Evolutionary conservation across 2,797 vertebrate genomes (phyloP), one percentile per base, ranked within the genome.

Genomic region (Ambastaia sidthimunki): DNA sequence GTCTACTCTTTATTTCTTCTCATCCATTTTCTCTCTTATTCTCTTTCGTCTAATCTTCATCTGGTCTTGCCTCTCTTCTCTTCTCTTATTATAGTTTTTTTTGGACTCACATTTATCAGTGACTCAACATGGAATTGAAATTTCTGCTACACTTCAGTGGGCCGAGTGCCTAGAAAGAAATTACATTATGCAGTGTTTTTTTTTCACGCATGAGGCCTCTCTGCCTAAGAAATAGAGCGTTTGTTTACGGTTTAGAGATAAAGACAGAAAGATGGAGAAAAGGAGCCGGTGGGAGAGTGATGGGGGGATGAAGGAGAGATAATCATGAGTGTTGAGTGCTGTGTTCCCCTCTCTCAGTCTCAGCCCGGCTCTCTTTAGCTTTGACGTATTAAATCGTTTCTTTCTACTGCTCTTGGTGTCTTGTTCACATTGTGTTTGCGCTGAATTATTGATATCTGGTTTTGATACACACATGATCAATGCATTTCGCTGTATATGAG

Each of bases 61-160:
- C 52, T 23, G 7, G 9, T 28, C 25, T 28, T 16, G 28, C 48
- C 21, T 66, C 16, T 37, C 50, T 28, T 50, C 21, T 65, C 1
- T 21, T 34, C 28, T 34, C 44, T 44, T 67, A 21, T 1, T 71
- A 89, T 85, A 44, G 73, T 90, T 90, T 74, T 90, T 74, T 91
- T 71, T 84, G 85, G 77, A 77, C 80, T 88, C 82, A 89, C 89
- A 87, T 81, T 80, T 47, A 87, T 91, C 89, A 90, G 90, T 85
- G 57, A 69, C 89, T 83, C 84, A 91, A 90, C 92, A 93, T 92
- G 94, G 89, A 92, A 93, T 92, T 93, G 91, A 96, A 95, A 94
- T 92, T 90, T 86, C 89, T 94, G 92, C 91, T 91, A 91, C 92
- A 94, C 93, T 94, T 94, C 92, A 94, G 86, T 94, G 94, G 91